phyloP scores from a whole-genome alignment of 2,797 vertebrate species.

The Poliocrania exsul region DNA sequence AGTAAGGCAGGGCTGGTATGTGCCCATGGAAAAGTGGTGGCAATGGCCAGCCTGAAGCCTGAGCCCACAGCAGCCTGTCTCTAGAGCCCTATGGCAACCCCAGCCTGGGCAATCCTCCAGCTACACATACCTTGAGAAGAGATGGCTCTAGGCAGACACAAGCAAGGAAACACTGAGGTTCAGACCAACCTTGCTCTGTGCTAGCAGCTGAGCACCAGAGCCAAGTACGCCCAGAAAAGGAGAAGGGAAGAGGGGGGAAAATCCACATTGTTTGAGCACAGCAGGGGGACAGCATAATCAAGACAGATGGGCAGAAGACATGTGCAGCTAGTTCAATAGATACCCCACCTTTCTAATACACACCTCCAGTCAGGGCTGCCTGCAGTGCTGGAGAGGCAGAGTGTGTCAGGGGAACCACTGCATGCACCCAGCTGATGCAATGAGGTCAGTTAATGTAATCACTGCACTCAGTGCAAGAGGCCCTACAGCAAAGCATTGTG shows the following conservation, averaged over 20 bases:
- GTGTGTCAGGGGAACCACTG: accelerated
- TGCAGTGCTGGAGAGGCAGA: neutral
- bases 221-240: neutral
- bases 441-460: neutral
- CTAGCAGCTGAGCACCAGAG: neutral
- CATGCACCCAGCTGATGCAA: neutral
- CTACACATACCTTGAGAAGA: neutral
- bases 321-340: neutral
- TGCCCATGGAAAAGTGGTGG: accelerated
- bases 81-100: neutral
- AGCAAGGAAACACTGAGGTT: neutral
- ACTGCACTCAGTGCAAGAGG: accelerated
- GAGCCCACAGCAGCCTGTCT: neutral
- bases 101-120: neutral
- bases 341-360: neutral
- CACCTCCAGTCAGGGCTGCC: neutral
- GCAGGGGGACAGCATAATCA: neutral
- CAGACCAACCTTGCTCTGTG: neutral
- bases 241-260: neutral
- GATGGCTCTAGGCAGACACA: neutral
- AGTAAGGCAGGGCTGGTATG: neutral
- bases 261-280: neutral
- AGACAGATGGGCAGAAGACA: neutral
- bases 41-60: neutral
- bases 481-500: neutral